Base-by-base conservation (phyloP, 2,113 vertebrate species). In the Mus musculus region DNA sequence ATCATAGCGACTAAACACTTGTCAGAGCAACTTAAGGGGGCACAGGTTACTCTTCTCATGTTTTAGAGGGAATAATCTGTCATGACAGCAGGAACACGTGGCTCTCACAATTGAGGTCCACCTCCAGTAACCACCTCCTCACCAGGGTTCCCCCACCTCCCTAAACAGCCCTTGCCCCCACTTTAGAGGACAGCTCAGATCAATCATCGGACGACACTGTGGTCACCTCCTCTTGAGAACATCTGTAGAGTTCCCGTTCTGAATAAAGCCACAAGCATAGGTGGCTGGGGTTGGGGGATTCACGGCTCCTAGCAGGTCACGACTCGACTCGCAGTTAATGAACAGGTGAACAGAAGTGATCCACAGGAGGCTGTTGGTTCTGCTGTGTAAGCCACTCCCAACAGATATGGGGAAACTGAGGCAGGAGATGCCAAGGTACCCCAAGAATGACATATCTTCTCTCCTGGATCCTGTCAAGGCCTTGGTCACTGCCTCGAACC, bases 401-500 rank as follows among this genome's bases (percentile, higher is more conserved):
- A 4, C 3, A 5, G 24, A 42, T 16, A 11, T 28, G 42, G 54
- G 75, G 33, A 97, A 30, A 49, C 5, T 1, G 46, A 96, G 87
- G 16, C 88, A 20, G 52, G 46, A 24, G 76, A 16, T 1, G 46
- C 63, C 65, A 71, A 5, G 1, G 36, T 28, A 1, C 26, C n/a
- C 11, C 11, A 30, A 9, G 0, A 11, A 9, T 1, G 61, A 20
- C 65, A n/a, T 2, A 17, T 12, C 1, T 67, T 63, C n/a, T 28
- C 42, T 92, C 72, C 11, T 59, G 46, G 54, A 0, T 46, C 39
- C 1, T 2, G 20, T 36, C 6, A 3, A 1, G 12, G 10, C 42
- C 61, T 72, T 52, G 16, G 52, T 28, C 24, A 19, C 24, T 49
- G 30, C 36, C 14, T 1, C 0, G 59, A 39, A 12, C 33, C 9